Evolutionary conservation across 2,888 invertebrate species (phyloP), one percentile per base, ranked within the genome.

Genomic region (Uloborus plumipes): DNA sequence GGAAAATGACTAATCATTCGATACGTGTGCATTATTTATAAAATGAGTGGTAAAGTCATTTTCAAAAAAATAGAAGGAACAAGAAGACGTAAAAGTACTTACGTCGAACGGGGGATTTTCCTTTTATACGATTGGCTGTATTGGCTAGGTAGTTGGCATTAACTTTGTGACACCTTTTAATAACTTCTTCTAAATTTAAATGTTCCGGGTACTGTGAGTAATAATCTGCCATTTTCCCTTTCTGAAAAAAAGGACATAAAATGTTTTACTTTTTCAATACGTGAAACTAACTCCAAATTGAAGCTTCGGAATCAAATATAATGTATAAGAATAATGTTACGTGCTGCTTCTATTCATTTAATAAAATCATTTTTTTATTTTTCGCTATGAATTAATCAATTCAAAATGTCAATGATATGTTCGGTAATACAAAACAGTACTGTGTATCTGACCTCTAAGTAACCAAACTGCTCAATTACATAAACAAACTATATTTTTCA

Each of bases 221-320:
- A 84, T 88, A 88, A 79, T 89, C 89, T 7, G 89, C 87, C 0
- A 88, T 87, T 74, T 89, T 87, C 13, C 89, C 89, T 85, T 89
- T 87, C 89, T 89, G 80, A 51, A 71, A 64, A 22, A 67, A 20
- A 51, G 20, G 14, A 20, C n/a, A 64, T 26, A 26, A 26, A 26
- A 26, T 26, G 26, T 26, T 26, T 26, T 26, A 2, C 26, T 26
- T 26, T 26, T 26, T 26, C 26, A 26, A 26, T 26, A 2, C 4
- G 2, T 26, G 26, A 26, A 26, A 26, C 26, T 3, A 26, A 3
- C 26, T 26, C 26, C 26, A 4, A 3, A 26, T 26, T 4, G 4
- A 26, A 26, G 26, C 26, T 26, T 26, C 26, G 4, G 26, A 26
- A 26, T 26, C 26, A 26, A 26, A 26, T 26, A 3, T 26, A 62